These are phyloP conservation scores for Phoebastria nigripes DNA, from an alignment of 2,797 vertebrate genomes.

Conservation along the genomic window DNA sequence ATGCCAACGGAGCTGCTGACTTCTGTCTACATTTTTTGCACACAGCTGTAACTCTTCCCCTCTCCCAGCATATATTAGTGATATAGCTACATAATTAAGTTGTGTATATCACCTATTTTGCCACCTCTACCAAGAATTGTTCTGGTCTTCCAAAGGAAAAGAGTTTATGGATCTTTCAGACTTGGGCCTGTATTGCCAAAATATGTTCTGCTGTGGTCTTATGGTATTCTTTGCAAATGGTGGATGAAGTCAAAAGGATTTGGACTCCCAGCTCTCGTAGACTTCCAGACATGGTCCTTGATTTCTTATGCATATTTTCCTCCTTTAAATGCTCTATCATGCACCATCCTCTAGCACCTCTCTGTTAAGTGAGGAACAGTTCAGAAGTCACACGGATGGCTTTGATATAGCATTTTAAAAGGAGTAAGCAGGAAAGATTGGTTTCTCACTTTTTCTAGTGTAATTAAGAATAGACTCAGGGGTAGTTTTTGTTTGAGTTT, in stretches of 20 bases:
- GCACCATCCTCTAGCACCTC: neutral
- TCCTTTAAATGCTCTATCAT: neutral
- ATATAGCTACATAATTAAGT: neutral
- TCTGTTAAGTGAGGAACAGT: neutral
- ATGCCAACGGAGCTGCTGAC: neutral
- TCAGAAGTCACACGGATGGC: neutral
- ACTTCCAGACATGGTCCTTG: neutral
- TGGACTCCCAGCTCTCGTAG: neutral
- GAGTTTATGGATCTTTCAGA: neutral
- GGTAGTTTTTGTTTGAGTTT: neutral
- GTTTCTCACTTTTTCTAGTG: neutral
- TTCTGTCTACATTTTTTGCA: neutral
- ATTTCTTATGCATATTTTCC: neutral
- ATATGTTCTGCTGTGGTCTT: neutral
- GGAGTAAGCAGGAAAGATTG: neutral
- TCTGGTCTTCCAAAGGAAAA: neutral
- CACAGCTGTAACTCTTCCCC: neutral
- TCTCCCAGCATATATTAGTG: neutral
- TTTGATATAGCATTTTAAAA: constrained; percentile 16
- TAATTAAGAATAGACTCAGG: neutral
- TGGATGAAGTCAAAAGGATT: neutral
- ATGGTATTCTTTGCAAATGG: neutral
- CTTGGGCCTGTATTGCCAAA: neutral
- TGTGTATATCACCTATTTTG: neutral
- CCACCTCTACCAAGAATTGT: neutral